Evolutionary conservation across 2,888 invertebrate genomes (phyloP), one percentile per base, ranked within the genome.

Genomic region (Busseola fusca): DNA sequence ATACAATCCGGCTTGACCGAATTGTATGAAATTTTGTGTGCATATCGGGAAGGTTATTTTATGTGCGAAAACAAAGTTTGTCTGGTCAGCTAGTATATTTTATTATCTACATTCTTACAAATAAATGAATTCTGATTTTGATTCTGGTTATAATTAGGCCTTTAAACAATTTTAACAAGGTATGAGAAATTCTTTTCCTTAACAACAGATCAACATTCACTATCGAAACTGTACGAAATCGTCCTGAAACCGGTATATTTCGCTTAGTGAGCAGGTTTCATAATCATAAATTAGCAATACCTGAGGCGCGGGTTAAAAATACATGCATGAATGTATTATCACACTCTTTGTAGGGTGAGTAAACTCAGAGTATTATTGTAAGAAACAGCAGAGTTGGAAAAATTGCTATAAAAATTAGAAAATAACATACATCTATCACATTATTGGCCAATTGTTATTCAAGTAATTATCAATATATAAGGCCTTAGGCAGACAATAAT

Each of bases 351-450:
- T 48, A 60, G 54, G 82, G 78, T 82, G 71, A 82, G 30, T 30
- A 82, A 84, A 75, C 84, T 75, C 40, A 21, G 45, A 52, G 30
- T 14, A 27, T 76, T n/a, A n/a, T n/a, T n/a, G n/a, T n/a, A n/a
- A n/a, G n/a, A n/a, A n/a, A n/a, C n/a, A n/a, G n/a, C n/a, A 37
- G 34, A 37, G 37, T 37, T 37, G 1, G 10, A 9, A 37, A 37
- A 37, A 37, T 37, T 37, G 37, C 10, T 37, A 37, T 10, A 37
- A 37, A 37, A 37, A 37, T 34, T 34, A 3, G 34, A 7, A 9
- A 37, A 37, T 37, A 37, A 9, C 34, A 5, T 7, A 34, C 34
- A 34, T 9, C 25, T 25, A 42, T 60, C 9, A 27, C 21, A 14
- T 27, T 9, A 50, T 27, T 62, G 1, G 21, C 14, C 14, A 30